Evolutionary conservation across 2,888 invertebrate genomes (phyloP).

Genomic region (Anthophora plumipes): DNA sequence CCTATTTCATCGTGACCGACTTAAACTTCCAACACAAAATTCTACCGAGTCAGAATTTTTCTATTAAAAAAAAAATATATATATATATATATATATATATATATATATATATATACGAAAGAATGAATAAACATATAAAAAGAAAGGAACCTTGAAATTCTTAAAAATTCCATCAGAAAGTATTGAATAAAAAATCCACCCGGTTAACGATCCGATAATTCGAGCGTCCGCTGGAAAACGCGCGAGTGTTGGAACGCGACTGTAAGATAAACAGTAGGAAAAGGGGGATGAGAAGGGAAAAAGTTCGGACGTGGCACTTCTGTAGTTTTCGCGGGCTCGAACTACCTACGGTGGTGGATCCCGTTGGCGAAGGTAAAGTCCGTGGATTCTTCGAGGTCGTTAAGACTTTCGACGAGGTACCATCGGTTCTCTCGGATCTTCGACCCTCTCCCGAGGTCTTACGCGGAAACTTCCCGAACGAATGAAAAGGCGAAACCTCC

Average conservation of each 20-base stretch:
- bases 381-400: slow-evolving; percentile 61
- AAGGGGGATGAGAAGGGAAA: background rate
- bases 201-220: background rate
- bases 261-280: slow-evolving; percentile 47
- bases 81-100: too few species aligned
- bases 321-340: slow-evolving; percentile 50
- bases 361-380: slow-evolving; percentile 49
- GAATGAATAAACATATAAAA: too few species aligned
- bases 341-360: slow-evolving; percentile 48
- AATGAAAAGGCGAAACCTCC: slow-evolving; percentile 46
- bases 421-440: slow-evolving; percentile 50
- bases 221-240: background rate
- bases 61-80: too few species aligned
- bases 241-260: background rate
- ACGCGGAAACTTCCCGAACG: slow-evolving; percentile 53
- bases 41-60: too few species aligned
- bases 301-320: slow-evolving; percentile 46
- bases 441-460: slow-evolving; percentile 47
- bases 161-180: too few species aligned
- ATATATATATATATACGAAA: too few species aligned
- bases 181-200: background rate
- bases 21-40: too few species aligned
- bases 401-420: slow-evolving; percentile 69
- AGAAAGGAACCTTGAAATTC: too few species aligned
- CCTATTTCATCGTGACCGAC: too few species aligned